Base-by-base conservation (phyloP, 2,888 invertebrate species). In the Biston stratarius region DNA sequence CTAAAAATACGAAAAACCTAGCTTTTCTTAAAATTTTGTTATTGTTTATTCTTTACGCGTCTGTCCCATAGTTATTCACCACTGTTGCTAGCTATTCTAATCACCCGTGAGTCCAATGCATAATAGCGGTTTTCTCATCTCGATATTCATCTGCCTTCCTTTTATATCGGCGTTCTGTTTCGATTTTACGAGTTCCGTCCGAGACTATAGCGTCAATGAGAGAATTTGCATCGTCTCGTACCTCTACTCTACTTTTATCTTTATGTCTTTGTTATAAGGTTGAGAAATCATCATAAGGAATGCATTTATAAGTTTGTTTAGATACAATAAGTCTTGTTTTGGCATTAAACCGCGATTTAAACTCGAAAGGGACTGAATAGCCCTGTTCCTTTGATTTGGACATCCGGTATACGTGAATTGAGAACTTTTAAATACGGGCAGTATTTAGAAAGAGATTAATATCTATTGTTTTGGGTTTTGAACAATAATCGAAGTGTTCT, bases 351-450 rank as follows among this genome's bases (percentile, higher is more conserved):
- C 83, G 86, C 85, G 86, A 87, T 82, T 85, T 84, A 77, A 77
- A 77, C 79, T 85, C 78, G 84, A 88, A 86, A 85, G 86, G 83
- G 81, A 76, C 70, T 85, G 83, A 86, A 88, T 84, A 83, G 86
- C 83, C 85, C 83, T 84, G 86, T 84, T 80, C 86, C 81, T 85
- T 90, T 88, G 86, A 86, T 84, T 83, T 78, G 77, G 76, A 85
- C 89, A 89, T 92, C 91, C 92, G 91, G 92, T 83, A 82, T 90
- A 92, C 91, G 91, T 91, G 92, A 88, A 86, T 67, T 64, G 69
- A 56, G 71, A 71, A 65, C 59, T 69, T 69, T 68, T 59, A 56
- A 62, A 69, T 65, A 55, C 59, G 61, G 63, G 82, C 82, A 81
- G 83, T 79, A 80, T 77, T 78, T 68, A 73, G 75, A 66, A 51